phyloP scores from a whole-genome alignment of 2,113 vertebrate genomes.

The Tapirus terrestris region DNA sequence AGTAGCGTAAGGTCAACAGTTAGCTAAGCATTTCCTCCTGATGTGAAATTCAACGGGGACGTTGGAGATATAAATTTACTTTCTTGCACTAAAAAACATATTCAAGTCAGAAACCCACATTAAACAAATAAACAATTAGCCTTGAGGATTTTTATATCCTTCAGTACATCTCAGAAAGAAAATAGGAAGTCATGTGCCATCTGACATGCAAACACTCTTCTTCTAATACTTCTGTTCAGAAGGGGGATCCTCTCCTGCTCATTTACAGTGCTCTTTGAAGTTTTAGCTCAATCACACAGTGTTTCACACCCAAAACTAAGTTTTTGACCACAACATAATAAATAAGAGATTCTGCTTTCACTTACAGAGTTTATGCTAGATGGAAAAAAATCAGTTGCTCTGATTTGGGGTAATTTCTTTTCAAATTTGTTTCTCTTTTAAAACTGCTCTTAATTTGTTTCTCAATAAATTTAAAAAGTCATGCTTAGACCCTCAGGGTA shows the following conservation, averaged over 20 bases:
- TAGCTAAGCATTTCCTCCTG: not conserved
- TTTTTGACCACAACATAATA: not conserved
- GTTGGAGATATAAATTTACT: not conserved
- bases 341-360: not conserved
- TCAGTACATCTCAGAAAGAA: not conserved
- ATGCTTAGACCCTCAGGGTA: not conserved
- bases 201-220: not conserved
- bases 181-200: not conserved
- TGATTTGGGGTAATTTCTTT: not conserved
- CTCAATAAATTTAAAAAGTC: not conserved
- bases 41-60: slow-evolving; percentile 13
- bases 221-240: not conserved
- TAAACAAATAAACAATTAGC: slow-evolving; percentile 10
- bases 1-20: not conserved
- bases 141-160: not conserved
- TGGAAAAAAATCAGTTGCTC: not conserved
- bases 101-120: not conserved
- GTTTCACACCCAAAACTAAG: not conserved
- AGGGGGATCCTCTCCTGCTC: not conserved
- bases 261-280: not conserved
- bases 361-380: not conserved
- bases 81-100: not conserved
- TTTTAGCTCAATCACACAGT: not conserved
- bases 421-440: not conserved
- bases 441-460: not conserved